Evolutionary conservation across 2,888 invertebrate genomes (phyloP).

Genomic region (Synergus itoensis): DNA sequence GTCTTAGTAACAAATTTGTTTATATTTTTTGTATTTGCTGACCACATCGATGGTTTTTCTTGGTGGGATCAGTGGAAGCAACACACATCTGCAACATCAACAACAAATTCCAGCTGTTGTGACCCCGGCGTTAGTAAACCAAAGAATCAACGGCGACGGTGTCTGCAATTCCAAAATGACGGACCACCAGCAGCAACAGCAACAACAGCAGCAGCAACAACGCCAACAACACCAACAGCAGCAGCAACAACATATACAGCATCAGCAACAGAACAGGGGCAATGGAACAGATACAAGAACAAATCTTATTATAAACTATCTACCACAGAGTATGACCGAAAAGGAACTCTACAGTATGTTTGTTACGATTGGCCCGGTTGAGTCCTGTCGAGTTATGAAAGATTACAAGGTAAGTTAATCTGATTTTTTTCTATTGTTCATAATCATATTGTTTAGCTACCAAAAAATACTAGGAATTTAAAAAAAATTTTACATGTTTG

Average conservation of each 20-base stretch:
- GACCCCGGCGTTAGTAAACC: constrained; percentile 45
- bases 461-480: no score
- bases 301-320: constrained; percentile 96
- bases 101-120: constrained; percentile 49
- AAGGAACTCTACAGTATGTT: constrained; percentile 94
- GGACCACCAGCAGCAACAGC: constrained; percentile 71
- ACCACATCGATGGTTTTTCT: constrained; percentile 71
- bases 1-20: constrained; percentile 77
- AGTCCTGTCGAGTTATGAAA: constrained; percentile 94
- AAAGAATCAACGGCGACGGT: constrained; percentile 43
- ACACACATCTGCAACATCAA: constrained; percentile 50
- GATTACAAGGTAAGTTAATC: constrained; percentile 87
- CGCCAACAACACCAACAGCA: constrained; percentile 57
- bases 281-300: constrained; percentile 79
- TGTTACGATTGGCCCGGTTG: constrained; percentile 91
- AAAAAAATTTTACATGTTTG: no score
- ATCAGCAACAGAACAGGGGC: constrained; percentile 57
- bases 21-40: constrained; percentile 78
- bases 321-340: constrained; percentile 96
- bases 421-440: neutral
- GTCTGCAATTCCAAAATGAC: constrained; percentile 69
- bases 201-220: constrained; percentile 55
- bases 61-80: constrained; percentile 74
- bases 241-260: constrained; percentile 54
- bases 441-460: no score